Percentiles rank a stretch among this genome's conserved stretches.
Conservation (phyloP, 2,888 invertebrate species). For the Mythimna lalbum region DNA sequence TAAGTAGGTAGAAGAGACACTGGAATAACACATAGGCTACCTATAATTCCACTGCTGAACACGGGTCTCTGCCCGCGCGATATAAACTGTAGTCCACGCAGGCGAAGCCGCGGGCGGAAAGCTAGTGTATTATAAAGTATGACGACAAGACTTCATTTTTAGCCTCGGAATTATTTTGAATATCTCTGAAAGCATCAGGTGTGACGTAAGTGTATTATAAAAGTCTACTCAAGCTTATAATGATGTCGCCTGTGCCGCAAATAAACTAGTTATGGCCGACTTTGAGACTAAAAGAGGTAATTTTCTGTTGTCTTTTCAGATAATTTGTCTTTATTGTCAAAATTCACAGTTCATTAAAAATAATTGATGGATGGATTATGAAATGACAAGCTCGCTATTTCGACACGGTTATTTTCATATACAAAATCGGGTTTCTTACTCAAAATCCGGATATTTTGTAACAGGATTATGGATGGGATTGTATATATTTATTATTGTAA, state of each 20-base stretch:
- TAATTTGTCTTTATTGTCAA: conserved; percentile 50
- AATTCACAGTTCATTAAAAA: conserved; percentile 50
- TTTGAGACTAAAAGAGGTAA: conserved; percentile 51
- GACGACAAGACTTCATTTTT: conserved; percentile 48
- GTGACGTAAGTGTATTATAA: conserved; percentile 67
- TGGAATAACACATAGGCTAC: too few species aligned
- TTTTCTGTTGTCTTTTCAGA: conserved; percentile 56
- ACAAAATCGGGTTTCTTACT: neutral
- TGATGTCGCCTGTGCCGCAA: conserved; percentile 61
- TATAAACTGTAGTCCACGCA: too few species aligned
- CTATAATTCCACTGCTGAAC: too few species aligned
- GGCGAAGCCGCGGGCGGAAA: too few species aligned
- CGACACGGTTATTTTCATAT: conserved; percentile 6
- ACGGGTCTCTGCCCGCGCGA: too few species aligned
- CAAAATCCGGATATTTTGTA: conserved; percentile 13
- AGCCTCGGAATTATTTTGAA: conserved; percentile 57
- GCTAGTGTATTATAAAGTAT: conserved; percentile 44
- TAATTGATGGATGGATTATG: conserved; percentile 51
- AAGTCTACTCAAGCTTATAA: conserved; percentile 62
- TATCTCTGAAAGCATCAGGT: conserved; percentile 57
- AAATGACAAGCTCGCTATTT: conserved; percentile 26
- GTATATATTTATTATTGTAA: conserved; percentile 38
- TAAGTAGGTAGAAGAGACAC: too few species aligned
- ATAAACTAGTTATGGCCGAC: conserved; percentile 59
- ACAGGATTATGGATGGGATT: conserved; percentile 31